Base-by-base conservation (phyloP, 92 coral and sea anemone genomes). In the Phymanthus crucifer region DNA sequence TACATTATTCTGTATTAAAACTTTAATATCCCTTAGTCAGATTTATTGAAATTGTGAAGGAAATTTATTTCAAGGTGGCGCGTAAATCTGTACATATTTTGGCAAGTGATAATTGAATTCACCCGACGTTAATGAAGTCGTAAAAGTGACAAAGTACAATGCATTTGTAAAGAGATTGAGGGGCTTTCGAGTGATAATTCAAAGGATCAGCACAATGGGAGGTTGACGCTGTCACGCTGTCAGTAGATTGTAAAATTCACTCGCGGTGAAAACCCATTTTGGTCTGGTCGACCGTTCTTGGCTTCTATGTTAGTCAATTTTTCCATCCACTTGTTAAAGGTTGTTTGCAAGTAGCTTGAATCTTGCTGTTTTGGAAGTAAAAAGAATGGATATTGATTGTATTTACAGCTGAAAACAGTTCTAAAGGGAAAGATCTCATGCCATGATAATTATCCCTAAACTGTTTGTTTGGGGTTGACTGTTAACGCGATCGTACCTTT, bases 401-500 rank as follows among this genome's bases (percentile, higher is more conserved):
- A 17, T 16, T 21, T 19, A 64, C 90, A 87, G 84, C 90, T 87
- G 90, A 47, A 80, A 74, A 87, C 90, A 87, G 90, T 80, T 45
- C 84, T 83, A 33, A 21, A n/a, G 24, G 70, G 66, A 73, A 75
- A 65, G 74, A 82, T 86, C 86, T 78, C 66, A 47, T 36, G 66
- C 54, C 78, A 72, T 74, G 86, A 84, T 87, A 88, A 85, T 85
- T 74, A 75, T 78, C 31, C 81, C 75, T 73, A 50, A 38, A 75
- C 50, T 81, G 81, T 87, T 87, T 88, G 90, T 82, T 87, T 81
- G 87, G 83, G 77, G 85, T 80, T 80, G 65, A 87, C 85, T 84
- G 64, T 82, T 37, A 77, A 58, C 37, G n/a, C 32, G 72, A 77
- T 77, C 24, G 81, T 37, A 29, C 46, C 72, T 50, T 47, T 56